Base-by-base conservation (phyloP, 2,797 vertebrate genomes). In the Pterois miles region DNA sequence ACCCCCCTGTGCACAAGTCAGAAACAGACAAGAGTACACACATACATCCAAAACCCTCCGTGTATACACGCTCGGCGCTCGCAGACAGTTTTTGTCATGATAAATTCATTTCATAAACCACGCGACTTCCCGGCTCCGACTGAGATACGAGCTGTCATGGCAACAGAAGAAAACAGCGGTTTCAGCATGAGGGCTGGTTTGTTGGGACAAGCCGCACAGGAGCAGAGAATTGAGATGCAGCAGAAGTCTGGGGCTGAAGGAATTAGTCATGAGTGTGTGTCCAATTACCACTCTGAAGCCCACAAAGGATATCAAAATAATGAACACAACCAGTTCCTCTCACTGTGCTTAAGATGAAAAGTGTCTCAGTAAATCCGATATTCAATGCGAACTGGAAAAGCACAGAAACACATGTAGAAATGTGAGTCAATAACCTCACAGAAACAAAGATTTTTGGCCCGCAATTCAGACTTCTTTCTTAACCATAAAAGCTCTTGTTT, bases 111-210 rank as follows among this genome's bases (percentile, higher is more conserved):
- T 71, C 56, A 80, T 50, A 81, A 84, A 86, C 73, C 48, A 18
- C 20, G 48, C 36, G 2, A 72, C 74, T 58, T 73, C 54, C 59
- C 46, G 9, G 77, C 78, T 62, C 80, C 25, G 16, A 50, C 80
- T 77, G 82, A 82, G 85, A 83, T 76, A 74, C 46, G 25, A 74
- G 89, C 86, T 86, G 87, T 87, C 89, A 88, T 91, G 84, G 87
- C 77, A 91, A 93, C 91, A 74, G 78, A 83, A 54, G 82, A 82
- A 88, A 89, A 86, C 80, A 86, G 82, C 8, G n/a, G 82, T 71
- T 58, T 65, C 63, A 53, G 85, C 71, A 10, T 8, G 29, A 64
- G 71, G 68, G 65, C 58, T 72, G 83, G 81, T 86, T 82, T 80
- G 88, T 84, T 54, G 76, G 76, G 78, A 88, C 76, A 65, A 87